These are phyloP conservation scores for Holacanthus passer DNA, from an alignment of 2,113 vertebrate genomes.

Conservation along the genomic window DNA sequence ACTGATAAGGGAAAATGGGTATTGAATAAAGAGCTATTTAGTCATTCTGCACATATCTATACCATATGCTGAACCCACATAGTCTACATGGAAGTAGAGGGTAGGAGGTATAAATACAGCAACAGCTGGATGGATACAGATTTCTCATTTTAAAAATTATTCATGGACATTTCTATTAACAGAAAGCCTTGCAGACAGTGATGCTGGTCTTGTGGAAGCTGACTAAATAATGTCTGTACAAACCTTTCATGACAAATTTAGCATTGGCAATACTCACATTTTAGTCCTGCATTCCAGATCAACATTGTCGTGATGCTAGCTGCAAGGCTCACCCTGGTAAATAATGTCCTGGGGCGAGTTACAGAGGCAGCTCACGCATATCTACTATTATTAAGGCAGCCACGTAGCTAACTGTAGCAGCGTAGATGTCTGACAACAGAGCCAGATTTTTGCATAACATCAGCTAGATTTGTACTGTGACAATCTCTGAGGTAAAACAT, in stretches of 20 bases:
- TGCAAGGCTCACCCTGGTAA: background rate
- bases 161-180: conserved; percentile 1
- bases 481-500: background rate
- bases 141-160: background rate
- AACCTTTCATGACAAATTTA: background rate
- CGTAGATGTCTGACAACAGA: conserved; percentile 4
- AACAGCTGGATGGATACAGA: background rate
- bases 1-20: background rate
- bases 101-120: background rate
- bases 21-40: background rate
- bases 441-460: background rate
- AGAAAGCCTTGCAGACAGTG: background rate
- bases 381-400: background rate
- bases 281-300: background rate
- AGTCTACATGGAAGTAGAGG: background rate
- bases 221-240: background rate
- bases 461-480: background rate
- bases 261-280: conserved; percentile 25
- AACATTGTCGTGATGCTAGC: background rate
- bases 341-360: background rate
- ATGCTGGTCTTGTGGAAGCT: conserved; percentile 8
- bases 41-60: background rate
- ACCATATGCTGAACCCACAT: background rate
- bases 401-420: background rate
- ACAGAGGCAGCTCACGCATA: background rate